Evolutionary conservation across 2,113 vertebrate genomes (phyloP).

Genomic region (Onychostoma macrolepis): DNA sequence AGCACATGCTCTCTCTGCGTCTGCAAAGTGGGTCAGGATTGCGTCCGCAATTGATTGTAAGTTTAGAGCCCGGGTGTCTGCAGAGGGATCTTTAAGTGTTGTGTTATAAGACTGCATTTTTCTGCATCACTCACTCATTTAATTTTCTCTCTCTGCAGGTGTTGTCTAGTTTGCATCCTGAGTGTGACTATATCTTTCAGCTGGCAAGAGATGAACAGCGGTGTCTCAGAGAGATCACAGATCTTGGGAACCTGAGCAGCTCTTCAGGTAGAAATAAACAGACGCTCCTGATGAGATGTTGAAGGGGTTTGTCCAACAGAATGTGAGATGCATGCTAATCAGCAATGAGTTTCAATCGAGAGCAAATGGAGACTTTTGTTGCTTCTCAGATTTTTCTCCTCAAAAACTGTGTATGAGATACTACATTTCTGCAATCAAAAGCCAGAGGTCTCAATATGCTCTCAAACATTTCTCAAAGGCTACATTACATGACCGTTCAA

Average conservation of each 20-base stretch:
- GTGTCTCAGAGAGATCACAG: slow-evolving; percentile 69
- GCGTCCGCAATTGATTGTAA: not conserved
- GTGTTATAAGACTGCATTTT: slow-evolving; percentile 6
- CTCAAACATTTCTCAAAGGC: not conserved
- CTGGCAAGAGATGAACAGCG: slow-evolving; percentile 71
- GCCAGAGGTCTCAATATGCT: not conserved
- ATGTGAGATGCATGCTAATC: not conserved
- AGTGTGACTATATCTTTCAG: slow-evolving; percentile 79
- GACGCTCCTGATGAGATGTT: slow-evolving; percentile 59
- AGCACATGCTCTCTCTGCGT: not conserved
- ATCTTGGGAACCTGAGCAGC: slow-evolving; percentile 66
- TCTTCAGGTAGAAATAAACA: slow-evolving; percentile 76
- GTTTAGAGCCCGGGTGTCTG: not conserved
- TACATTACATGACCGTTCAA: not conserved
- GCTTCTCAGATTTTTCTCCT: not conserved
- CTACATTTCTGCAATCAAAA: not conserved
- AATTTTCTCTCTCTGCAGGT: slow-evolving; percentile 58
- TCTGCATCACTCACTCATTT: not conserved
- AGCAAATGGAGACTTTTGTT: not conserved
- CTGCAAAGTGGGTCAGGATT: slow-evolving; percentile 1
- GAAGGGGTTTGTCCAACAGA: not conserved
- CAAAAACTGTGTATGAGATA: not conserved
- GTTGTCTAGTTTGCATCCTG: slow-evolving; percentile 73
- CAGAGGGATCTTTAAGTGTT: not conserved
- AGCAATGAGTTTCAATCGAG: not conserved